Base-by-base conservation (phyloP, 1,140 invertebrate species). In the Drosophila lini region DNA sequence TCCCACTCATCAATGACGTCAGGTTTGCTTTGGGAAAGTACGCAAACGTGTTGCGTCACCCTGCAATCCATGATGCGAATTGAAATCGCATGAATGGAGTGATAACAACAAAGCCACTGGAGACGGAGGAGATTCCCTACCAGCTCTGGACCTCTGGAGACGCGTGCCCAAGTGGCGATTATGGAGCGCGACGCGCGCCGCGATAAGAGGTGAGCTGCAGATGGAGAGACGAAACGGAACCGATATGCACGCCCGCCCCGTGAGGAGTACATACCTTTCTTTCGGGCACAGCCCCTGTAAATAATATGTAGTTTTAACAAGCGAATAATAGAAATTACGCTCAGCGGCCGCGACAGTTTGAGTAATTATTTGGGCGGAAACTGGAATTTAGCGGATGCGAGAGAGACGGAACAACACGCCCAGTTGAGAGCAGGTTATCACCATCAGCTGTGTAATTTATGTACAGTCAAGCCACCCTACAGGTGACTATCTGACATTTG, bases 281-380 rank as follows among this genome's bases (percentile, higher is more conserved):
- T 31, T 40, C 13, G 32, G 13, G 40, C 25, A 25, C 31, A 52
- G 15, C 22, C 59, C 5, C 11, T 16, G 44, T 32, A 22, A 53
- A 22, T 69, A 69, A 71, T 48, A 34, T 3, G n/a, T 65, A 75
- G 59, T 81, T 60, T 78, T 81, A 84, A 64, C 64, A 44, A 61
- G 62, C 61, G 61, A 70, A 52, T 47, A 53, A 68, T 68, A 68
- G 67, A 78, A 58, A 77, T 71, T 71, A 61, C 53, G 53, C 47
- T 81, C 64, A 55, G 55, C 40, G 41, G 59, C 16, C 16, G 16
- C 68, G 61, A 74, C 63, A 79, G 53, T 60, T 68, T 67, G 19
- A 57, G 53, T 61, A 82, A 82, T 86, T 86, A 78, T 70, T 70
- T 58, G 79, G 67, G 55, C 80, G 80, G 80, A 83, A 88, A 83